Evolutionary conservation across 2,888 invertebrate genomes (phyloP).

Genomic region (Notodonta ziczac): DNA sequence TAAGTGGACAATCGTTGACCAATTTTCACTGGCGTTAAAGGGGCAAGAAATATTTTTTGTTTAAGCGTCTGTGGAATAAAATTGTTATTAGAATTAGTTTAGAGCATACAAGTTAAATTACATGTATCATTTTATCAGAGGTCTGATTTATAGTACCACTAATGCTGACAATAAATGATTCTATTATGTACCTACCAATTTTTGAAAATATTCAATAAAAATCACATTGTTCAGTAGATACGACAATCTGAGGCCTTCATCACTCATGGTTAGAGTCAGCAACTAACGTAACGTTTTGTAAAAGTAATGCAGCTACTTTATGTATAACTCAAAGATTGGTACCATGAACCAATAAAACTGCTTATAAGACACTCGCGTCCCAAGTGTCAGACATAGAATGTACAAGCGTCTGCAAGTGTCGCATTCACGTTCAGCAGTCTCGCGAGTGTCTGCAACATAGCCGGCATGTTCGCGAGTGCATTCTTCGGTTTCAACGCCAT

Average conservation of each 20-base stretch:
- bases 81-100: background rate
- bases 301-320: too few species aligned
- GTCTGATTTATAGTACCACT: too few species aligned
- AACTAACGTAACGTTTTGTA: too few species aligned
- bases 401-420: constrained; percentile 36
- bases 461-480: constrained; percentile 28
- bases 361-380: constrained; percentile 5
- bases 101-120: background rate
- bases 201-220: too few species aligned
- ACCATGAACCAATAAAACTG: constrained; percentile 2
- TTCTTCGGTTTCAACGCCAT: constrained; percentile 60
- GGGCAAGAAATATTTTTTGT: constrained; percentile 21
- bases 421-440: constrained; percentile 40
- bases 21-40: constrained; percentile 21
- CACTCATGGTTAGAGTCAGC: too few species aligned
- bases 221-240: too few species aligned
- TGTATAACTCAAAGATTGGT: background rate
- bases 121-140: too few species aligned
- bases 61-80: constrained; percentile 11
- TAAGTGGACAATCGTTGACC: constrained; percentile 27
- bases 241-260: too few species aligned
- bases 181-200: too few species aligned
- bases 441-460: constrained; percentile 38
- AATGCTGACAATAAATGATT: too few species aligned
- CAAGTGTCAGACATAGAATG: constrained; percentile 15